These are phyloP conservation scores for Drosophila tsacasi DNA, from an alignment of 1,140 invertebrate genomes.

Conservation along the genomic window DNA sequence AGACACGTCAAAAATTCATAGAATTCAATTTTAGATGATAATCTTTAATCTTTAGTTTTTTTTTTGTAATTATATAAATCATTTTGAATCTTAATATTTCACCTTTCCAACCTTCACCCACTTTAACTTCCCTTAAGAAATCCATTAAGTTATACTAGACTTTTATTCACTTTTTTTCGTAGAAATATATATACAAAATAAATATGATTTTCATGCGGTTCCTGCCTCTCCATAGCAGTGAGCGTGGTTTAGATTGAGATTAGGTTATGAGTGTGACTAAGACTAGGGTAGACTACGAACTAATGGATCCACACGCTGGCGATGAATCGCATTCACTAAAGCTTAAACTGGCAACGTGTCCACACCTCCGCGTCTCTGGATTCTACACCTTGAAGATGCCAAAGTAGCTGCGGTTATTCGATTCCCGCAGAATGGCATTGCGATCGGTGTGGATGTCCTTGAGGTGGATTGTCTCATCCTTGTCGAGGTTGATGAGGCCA, in stretches of 20 bases:
- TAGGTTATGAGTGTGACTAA: conserved; percentile 54
- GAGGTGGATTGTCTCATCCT: conserved; percentile 88
- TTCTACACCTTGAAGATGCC: conserved; percentile 88
- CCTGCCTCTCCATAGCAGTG: conserved; percentile 12
- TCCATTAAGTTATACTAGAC: conserved; percentile 16
- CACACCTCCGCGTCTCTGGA: neutral
- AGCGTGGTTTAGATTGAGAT: conserved; percentile 38
- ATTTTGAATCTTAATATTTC: neutral
- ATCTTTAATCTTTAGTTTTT: no score
- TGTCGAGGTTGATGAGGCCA: conserved; percentile 88
- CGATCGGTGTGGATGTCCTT: conserved; percentile 89
- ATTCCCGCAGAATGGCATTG: conserved; percentile 89
- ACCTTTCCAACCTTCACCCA: neutral
- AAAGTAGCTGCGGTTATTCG: conserved; percentile 90
- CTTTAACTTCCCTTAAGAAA: neutral
- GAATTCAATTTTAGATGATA: neutral
- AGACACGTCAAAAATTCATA: neutral
- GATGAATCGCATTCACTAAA: conserved; percentile 69
- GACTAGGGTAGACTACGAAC: conserved; percentile 55
- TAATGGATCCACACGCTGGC: conserved; percentile 64
- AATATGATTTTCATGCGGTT: conserved; percentile 57
- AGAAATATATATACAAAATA: conserved; percentile 74
- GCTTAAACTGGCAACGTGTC: conserved; percentile 47
- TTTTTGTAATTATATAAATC: no score
- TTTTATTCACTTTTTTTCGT: conserved; percentile 33